Evolutionary conservation across 2,888 invertebrate genomes (phyloP), one percentile per base, ranked within the genome.

Genomic region (Melieria crassipennis): DNA sequence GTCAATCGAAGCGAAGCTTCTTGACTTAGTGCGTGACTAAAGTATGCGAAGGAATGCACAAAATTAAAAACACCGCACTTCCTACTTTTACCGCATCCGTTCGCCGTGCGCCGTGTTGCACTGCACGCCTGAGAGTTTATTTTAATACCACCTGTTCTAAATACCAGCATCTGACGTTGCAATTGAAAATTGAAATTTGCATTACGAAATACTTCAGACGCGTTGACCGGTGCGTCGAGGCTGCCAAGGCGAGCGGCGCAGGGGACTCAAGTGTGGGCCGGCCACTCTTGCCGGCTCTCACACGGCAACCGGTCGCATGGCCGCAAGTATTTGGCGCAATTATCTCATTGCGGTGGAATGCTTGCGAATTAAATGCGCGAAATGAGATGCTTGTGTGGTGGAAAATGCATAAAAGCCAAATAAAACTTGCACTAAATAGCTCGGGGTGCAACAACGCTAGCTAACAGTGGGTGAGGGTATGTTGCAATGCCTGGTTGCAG

Each of bases 61-160:
- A 30, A 30, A 30, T 30, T 30, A 30, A 2, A 30, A 30, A 1
- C 30, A 30, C 2, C 30, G 30, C 30, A 30, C 30, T 30, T 30
- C 30, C 30, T 30, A 30, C 30, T 30, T 30, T 30, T 30, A 30
- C 30, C 30, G 30, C 30, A 30, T 30, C 30, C 30, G 30, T 30
- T 30, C 30, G 30, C 30, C 30, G 30, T 30, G 30, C 3, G 30
- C 30, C 30, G 3, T 30, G 30, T 30, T 30, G 30, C 30, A 30
- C 30, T 3, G 30, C 30, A 30, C 30, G 30, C 30, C 30, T 30
- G 3, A 52, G 47, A 42, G 62, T 62, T 61, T 61, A 52, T 68
- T 68, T 55, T 61, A 68, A 52, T 68, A 5, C 69, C 69, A 69
- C 69, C 69, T 69, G 69, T 69, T 69, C 69, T 69, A 69, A 69